phyloP scores from a whole-genome alignment of 2,888 invertebrate genomes.

The Gortyna flavago region DNA sequence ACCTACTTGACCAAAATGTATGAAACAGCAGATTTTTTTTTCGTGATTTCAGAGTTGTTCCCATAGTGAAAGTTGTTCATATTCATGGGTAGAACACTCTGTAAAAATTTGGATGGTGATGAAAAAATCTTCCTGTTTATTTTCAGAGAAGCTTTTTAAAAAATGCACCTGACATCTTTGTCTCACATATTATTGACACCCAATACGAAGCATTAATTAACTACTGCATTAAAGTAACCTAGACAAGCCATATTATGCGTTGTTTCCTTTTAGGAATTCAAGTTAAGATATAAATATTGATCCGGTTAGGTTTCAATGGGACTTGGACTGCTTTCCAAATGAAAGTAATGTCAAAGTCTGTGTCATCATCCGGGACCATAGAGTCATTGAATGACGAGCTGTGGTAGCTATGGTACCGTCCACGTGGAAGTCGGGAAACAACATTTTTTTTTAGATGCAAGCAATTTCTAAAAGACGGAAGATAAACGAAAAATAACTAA shows the following conservation, averaged over 20 bases:
- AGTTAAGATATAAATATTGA: constrained; percentile 49
- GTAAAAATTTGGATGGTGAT: no score
- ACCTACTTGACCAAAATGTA: no score
- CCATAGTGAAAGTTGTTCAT: no score
- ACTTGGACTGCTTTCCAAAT: constrained; percentile 51
- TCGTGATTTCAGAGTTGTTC: no score
- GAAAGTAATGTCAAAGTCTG: constrained; percentile 27
- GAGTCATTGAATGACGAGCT: constrained; percentile 11
- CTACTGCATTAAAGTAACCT: constrained; percentile 27
- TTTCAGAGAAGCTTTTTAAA: not conserved
- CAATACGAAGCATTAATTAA: not conserved
- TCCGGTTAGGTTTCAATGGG: constrained; percentile 44
- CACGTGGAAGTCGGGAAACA: not conserved
- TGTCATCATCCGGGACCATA: constrained; percentile 17
- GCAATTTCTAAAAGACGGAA: no score
- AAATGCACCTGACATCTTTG: not conserved
- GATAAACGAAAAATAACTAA: not conserved
- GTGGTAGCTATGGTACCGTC: not conserved
- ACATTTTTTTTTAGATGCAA: not conserved
- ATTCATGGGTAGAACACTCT: no score
- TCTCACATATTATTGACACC: not conserved
- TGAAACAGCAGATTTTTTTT: no score
- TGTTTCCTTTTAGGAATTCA: constrained; percentile 45
- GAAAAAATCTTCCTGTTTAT: no score
- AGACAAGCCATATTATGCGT: constrained; percentile 21